Percentiles rank a stretch among this genome's conserved stretches.
phyloP scores from a whole-genome alignment of 2,113 vertebrate species.

The Mobula hypostoma region DNA sequence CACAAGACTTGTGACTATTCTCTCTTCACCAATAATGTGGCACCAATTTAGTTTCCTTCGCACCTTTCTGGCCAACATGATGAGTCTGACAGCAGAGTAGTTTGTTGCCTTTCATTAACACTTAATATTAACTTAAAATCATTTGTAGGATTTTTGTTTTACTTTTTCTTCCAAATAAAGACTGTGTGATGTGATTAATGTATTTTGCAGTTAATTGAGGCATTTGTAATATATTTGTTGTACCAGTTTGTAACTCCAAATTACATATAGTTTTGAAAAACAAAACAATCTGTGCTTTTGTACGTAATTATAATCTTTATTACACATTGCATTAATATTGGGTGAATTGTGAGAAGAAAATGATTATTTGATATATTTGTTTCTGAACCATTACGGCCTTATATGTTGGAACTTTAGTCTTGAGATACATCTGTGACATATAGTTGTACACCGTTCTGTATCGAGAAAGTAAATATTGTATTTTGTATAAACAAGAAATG shows the following conservation, averaged over 20 bases:
- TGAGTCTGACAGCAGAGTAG: neutral
- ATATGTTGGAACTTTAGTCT: slow-evolving; percentile 56
- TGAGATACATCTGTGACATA: slow-evolving; percentile 54
- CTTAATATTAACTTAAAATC: slow-evolving; percentile 20
- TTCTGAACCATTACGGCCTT: slow-evolving; percentile 64
- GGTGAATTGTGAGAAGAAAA: slow-evolving; percentile 51
- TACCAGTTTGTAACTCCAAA: slow-evolving; percentile 46
- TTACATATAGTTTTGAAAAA: slow-evolving; percentile 43
- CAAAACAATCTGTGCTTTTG: slow-evolving; percentile 43
- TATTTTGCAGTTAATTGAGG: slow-evolving; percentile 36
- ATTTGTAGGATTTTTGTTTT: slow-evolving; percentile 33
- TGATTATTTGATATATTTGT: slow-evolving; percentile 52
- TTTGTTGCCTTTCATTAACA: slow-evolving; percentile 18
- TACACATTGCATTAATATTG: slow-evolving; percentile 49
- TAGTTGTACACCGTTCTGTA: slow-evolving; percentile 50
- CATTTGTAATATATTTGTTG: slow-evolving; percentile 38
- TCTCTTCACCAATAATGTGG: neutral
- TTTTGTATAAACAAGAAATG: slow-evolving; percentile 42
- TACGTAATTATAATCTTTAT: slow-evolving; percentile 48
- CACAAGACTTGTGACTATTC: neutral
- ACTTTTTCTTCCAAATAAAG: slow-evolving; percentile 15
- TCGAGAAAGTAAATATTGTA: slow-evolving; percentile 44
- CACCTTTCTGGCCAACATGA: neutral
- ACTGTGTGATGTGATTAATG: slow-evolving; percentile 26
- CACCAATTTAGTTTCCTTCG: neutral